phyloP scores from a whole-genome alignment of 1,140 invertebrate species.

The Drosophila gunungcola region DNA sequence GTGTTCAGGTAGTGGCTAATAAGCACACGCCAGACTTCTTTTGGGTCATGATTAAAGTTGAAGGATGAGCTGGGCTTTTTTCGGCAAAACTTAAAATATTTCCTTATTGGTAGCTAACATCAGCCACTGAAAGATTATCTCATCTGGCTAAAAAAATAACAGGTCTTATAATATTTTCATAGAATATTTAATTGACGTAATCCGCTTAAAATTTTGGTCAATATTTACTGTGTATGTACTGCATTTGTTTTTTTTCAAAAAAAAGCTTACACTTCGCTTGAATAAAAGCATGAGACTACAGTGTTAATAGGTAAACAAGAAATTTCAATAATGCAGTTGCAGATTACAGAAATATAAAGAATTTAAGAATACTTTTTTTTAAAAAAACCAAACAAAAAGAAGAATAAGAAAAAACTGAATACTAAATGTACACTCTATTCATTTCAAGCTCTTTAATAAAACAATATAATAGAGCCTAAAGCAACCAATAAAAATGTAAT shows the following conservation, averaged over 20 bases:
- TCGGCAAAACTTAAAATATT: neutral
- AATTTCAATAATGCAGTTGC: neutral
- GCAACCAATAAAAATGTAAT: neutral
- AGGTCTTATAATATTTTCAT: slow-evolving; percentile 13
- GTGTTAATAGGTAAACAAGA: neutral
- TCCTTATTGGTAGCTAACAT: neutral
- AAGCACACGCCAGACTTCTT: slow-evolving; percentile 9
- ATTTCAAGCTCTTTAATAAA: slow-evolving; percentile 1
- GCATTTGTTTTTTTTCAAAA: neutral
- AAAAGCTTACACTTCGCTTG: slow-evolving; percentile 7
- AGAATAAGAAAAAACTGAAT: neutral
- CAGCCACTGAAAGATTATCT: slow-evolving; percentile 21
- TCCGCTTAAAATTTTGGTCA: slow-evolving; percentile 42
- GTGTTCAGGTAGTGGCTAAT: slow-evolving; percentile 50
- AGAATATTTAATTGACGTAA: slow-evolving; percentile 36
- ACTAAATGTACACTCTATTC: neutral
- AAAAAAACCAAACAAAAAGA: neutral
- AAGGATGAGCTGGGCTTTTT: slow-evolving; percentile 6
- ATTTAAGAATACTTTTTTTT: too few species aligned
- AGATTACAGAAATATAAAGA: neutral
- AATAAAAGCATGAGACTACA: slow-evolving; percentile 8
- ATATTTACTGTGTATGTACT: slow-evolving; percentile 24
- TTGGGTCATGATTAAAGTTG: slow-evolving; percentile 14
- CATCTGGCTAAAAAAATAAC: slow-evolving; percentile 9
- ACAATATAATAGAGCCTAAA: neutral